These are phyloP conservation scores for Chaetodon trifasciatus DNA, from an alignment of 2,797 vertebrate species.

Conservation along the genomic window DNA sequence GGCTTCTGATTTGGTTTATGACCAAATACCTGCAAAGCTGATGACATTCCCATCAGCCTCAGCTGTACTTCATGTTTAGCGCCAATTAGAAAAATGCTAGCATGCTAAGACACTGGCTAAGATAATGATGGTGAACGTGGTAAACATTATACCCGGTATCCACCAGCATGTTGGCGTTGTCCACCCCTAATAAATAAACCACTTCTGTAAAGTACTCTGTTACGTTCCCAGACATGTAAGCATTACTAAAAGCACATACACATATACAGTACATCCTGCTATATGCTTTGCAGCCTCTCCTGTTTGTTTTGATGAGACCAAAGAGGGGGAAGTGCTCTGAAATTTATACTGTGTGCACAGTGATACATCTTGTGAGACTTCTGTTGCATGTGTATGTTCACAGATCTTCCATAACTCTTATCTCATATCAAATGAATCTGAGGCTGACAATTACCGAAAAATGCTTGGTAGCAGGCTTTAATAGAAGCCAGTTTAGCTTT, in stretches of 20 bases:
- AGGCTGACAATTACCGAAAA: conserved; percentile 45
- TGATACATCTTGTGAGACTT: not conserved
- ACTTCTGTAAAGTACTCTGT: too few species aligned
- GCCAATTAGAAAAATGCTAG: too few species aligned
- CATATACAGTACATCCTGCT: not conserved
- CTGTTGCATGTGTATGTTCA: conserved; percentile 14
- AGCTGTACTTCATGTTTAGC: too few species aligned
- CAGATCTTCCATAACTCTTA: conserved; percentile 13
- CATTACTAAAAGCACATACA: too few species aligned
- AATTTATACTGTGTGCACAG: not conserved
- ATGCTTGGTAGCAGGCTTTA: conserved; percentile 31
- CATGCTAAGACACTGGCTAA: not conserved
- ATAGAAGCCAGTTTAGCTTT: conserved; percentile 47
- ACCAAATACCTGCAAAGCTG: too few species aligned
- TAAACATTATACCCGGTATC: too few species aligned
- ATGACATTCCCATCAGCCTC: too few species aligned
- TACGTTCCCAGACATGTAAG: too few species aligned
- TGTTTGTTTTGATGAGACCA: conserved; percentile 7
- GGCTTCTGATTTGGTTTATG: too few species aligned
- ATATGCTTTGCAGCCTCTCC: conserved; percentile 14
- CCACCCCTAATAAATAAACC: too few species aligned
- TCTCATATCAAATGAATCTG: conserved; percentile 12
- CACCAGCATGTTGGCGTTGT: too few species aligned
- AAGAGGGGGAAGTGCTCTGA: not conserved
- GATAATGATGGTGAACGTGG: not conserved